These are phyloP conservation scores for Machaerirhynchus nigripectus DNA, from an alignment of 2,113 vertebrate genomes.

Conservation along the genomic window DNA sequence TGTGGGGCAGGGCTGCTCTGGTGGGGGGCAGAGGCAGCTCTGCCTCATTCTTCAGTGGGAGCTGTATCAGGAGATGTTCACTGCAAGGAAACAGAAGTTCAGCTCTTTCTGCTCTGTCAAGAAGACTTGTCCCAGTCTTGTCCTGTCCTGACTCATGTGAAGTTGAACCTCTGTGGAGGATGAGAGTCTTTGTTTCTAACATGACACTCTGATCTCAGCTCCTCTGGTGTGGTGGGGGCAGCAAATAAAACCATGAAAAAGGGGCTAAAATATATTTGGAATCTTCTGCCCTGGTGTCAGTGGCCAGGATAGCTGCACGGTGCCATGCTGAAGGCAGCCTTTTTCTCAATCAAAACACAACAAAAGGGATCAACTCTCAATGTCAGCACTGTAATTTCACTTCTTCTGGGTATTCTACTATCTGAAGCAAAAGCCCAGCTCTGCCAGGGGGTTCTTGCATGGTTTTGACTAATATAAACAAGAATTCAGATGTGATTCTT, in stretches of 20 bases:
- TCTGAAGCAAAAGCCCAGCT: not conserved
- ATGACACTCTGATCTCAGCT: not conserved
- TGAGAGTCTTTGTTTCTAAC: not conserved
- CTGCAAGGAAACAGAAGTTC: not conserved
- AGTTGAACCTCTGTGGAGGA: not conserved
- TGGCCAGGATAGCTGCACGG: fast-evolving
- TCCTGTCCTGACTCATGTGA: not conserved
- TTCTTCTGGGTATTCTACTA: not conserved
- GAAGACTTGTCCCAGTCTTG: not conserved
- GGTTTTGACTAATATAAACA: not conserved
- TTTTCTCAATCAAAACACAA: not conserved
- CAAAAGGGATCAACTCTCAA: not conserved
- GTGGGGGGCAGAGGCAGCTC: not conserved
- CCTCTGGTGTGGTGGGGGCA: not conserved
- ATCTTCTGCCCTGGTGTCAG: not conserved
- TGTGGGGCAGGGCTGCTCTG: not conserved
- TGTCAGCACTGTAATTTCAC: not conserved
- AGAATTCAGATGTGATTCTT: not conserved
- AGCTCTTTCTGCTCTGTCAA: not conserved
- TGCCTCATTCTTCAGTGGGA: not conserved
- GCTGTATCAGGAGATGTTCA: not conserved
- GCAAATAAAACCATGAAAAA: not conserved
- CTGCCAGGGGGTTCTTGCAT: not conserved
- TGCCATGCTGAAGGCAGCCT: not conserved
- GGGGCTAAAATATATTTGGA: not conserved